phyloP scores from a whole-genome alignment of 1,140 invertebrate species.

The Fopius arisanus region DNA sequence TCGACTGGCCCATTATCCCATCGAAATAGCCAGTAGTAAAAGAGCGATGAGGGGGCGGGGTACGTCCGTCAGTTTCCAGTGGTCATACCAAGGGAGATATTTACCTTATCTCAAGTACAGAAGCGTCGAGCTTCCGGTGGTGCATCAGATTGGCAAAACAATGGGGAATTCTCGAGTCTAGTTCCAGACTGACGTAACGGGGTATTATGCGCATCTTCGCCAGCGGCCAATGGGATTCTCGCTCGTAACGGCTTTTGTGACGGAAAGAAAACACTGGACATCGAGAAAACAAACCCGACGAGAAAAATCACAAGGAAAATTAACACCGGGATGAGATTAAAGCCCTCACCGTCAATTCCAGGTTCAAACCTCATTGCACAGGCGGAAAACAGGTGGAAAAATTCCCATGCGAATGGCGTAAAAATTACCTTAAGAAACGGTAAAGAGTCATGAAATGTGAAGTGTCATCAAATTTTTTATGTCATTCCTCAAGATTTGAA shows the following conservation, averaged over 20 bases:
- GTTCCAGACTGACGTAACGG: conserved; percentile 45
- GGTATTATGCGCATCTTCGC: conserved; percentile 40
- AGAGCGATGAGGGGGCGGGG: background rate
- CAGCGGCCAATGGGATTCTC: background rate
- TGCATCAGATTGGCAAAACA: conserved; percentile 55
- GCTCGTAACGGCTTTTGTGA: background rate
- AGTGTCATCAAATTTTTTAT: no score
- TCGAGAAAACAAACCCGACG: no score
- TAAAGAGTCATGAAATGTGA: no score
- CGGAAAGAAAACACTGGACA: background rate
- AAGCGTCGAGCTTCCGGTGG: conserved; percentile 49
- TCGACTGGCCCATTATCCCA: background rate
- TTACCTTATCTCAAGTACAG: conserved; percentile 29
- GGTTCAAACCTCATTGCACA: no score
- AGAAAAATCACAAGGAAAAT: no score
- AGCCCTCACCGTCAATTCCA: no score
- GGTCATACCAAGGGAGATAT: background rate
- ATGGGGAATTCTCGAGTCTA: conserved; percentile 43
- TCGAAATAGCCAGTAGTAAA: background rate
- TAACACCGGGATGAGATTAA: no score
- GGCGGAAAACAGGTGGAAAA: no score
- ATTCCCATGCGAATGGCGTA: no score
- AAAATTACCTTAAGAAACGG: no score
- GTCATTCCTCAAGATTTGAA: no score
- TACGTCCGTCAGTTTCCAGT: background rate